A percentile compares a stretch with the other conserved stretches of the same genome.
Evolutionary conservation across 2,113 vertebrate genomes (phyloP).

Genomic region (Ceyx melanurus): DNA sequence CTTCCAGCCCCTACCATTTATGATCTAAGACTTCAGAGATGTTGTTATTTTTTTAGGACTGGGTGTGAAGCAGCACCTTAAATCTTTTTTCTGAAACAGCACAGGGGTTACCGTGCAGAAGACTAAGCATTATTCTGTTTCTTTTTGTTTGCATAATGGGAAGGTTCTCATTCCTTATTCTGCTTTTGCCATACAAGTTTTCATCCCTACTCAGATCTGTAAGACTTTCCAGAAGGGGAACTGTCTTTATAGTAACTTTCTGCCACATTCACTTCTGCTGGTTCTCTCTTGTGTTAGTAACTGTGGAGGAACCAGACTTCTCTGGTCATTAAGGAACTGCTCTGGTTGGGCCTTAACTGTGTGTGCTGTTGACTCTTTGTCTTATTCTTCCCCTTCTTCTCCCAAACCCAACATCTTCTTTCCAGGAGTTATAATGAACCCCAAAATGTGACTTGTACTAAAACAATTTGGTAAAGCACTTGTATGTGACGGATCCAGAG

Average conservation of each 20-base stretch:
- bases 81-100: not conserved
- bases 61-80: not conserved
- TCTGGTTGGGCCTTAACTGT: not conserved
- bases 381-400: not conserved
- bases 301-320: not conserved
- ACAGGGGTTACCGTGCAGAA: not conserved
- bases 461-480: not conserved
- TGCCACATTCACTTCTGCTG: not conserved
- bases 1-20: too few relatives aligned
- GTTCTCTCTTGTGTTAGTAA: not conserved
- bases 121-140: too few relatives aligned
- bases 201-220: not conserved
- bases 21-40: not conserved
- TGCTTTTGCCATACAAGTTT: not conserved
- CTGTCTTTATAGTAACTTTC: not conserved
- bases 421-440: not conserved
- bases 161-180: not conserved
- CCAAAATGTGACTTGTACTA: accelerated
- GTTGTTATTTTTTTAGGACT: not conserved
- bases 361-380: not conserved
- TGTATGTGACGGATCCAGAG: not conserved
- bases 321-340: not conserved
- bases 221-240: not conserved
- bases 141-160: not conserved
- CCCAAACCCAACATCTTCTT: not conserved